These are phyloP conservation scores for Valencia hispanica DNA, from an alignment of 2,797 vertebrate genomes.

Conservation along the genomic window DNA sequence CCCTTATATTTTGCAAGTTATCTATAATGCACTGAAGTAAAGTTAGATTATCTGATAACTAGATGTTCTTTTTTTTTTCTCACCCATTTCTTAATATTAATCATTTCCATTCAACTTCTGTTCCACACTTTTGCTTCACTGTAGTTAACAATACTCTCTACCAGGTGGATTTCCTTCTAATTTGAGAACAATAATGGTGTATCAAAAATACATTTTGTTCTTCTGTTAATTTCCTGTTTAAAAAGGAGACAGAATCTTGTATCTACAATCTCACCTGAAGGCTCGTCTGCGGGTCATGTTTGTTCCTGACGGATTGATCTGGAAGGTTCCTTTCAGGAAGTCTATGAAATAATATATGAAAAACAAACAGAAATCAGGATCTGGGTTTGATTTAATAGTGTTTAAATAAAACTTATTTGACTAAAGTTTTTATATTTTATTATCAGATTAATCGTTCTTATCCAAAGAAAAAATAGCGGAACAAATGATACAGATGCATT, in stretches of 20 bases:
- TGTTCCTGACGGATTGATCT: conserved; percentile 46
- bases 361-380: background rate
- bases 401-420: background rate
- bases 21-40: background rate
- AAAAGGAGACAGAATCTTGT: background rate
- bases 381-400: background rate
- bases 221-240: background rate
- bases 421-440: background rate
- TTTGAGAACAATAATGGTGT: background rate
- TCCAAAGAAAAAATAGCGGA: background rate
- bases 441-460: background rate
- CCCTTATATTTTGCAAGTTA: background rate
- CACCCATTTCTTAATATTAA: background rate
- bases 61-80: too few relatives aligned
- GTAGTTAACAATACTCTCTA: background rate
- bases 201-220: background rate
- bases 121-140: background rate
- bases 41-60: background rate
- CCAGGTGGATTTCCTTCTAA: background rate
- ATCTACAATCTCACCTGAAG: conserved; percentile 45
- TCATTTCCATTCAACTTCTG: background rate
- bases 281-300: conserved; percentile 27
- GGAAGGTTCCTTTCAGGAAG: conserved; percentile 43
- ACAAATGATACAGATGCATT: background rate
- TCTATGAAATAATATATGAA: conserved; percentile 17